These are phyloP conservation scores for Apis cerana DNA, from an alignment of 1,140 invertebrate genomes.

Conservation along the genomic window DNA sequence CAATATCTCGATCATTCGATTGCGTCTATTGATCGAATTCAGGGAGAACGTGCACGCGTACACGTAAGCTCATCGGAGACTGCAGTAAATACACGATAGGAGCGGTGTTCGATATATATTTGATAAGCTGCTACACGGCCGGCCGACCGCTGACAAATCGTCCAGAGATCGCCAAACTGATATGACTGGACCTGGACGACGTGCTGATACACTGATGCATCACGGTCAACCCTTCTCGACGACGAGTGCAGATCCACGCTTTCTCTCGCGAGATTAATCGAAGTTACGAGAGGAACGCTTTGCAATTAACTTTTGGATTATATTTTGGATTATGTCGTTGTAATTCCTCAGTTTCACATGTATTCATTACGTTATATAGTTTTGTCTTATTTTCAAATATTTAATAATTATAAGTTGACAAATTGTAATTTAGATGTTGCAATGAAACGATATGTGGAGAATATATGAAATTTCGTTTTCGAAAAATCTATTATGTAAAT, in stretches of 20 bases:
- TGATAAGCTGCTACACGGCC: conserved; percentile 78
- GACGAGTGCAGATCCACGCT: conserved; percentile 42
- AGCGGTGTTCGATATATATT: conserved; percentile 79
- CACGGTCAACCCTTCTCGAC: conserved; percentile 64
- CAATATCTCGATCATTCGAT: conserved; percentile 8
- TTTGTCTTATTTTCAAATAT: no score
- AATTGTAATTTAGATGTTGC: no score
- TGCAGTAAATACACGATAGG: conserved; percentile 75
- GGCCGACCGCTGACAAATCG: conserved; percentile 77
- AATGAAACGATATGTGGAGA: no score
- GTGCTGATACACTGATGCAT: conserved; percentile 74
- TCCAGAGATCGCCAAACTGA: conserved; percentile 72
- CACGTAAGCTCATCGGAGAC: conserved; percentile 59
- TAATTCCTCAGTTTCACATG: no score
- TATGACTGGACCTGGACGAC: conserved; percentile 69
- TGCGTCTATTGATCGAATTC: conserved; percentile 49
- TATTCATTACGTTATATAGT: no score
- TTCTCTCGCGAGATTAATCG: neutral
- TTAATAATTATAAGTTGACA: no score
- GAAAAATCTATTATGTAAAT: no score
- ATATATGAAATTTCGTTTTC: no score
- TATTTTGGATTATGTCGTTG: neutral
- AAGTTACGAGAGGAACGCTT: no score
- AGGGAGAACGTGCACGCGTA: conserved; percentile 50
- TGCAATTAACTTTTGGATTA: neutral